These are phyloP conservation scores for Platycnemis pennipes DNA, from an alignment of 2,888 invertebrate species.

Conservation along the genomic window DNA sequence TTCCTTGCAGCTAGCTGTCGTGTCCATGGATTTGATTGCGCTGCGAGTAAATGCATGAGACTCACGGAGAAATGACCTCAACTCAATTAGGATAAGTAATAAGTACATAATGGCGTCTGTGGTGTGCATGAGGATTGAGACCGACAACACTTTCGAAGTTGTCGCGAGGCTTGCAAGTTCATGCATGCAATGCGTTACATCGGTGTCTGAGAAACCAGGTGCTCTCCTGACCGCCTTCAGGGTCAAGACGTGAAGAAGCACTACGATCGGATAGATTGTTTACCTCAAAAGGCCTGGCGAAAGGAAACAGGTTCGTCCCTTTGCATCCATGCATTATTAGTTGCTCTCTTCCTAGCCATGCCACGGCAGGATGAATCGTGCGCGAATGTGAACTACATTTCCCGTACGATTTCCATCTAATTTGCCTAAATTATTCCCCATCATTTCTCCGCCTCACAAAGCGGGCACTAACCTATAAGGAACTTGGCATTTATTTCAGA, in stretches of 20 bases:
- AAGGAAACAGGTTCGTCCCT: not conserved
- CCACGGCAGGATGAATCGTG: not conserved
- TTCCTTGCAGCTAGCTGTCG: not conserved
- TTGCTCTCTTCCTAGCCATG: not conserved
- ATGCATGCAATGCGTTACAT: not conserved
- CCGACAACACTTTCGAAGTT: not conserved
- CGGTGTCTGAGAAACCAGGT: not conserved
- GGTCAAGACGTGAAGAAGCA: not conserved
- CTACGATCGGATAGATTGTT: not conserved
- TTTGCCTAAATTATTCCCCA: not conserved
- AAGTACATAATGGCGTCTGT: not conserved
- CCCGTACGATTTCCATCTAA: not conserved
- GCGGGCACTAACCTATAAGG: not conserved
- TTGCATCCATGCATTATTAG: not conserved
- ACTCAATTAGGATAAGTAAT: no score
- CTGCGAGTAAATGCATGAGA: not conserved
- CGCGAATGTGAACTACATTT: not conserved
- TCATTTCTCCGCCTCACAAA: not conserved
- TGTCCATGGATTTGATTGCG: not conserved
- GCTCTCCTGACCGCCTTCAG: slow-evolving; percentile 18
- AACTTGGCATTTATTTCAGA: not conserved
- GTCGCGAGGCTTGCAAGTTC: not conserved
- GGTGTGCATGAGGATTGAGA: not conserved
- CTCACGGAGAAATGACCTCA: not conserved
- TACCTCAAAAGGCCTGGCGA: not conserved